A percentile compares a stretch with the other conserved stretches of the same genome.
Conservation (phyloP, 2,797 vertebrate genomes). For the Neosilurus hyrtlii region DNA sequence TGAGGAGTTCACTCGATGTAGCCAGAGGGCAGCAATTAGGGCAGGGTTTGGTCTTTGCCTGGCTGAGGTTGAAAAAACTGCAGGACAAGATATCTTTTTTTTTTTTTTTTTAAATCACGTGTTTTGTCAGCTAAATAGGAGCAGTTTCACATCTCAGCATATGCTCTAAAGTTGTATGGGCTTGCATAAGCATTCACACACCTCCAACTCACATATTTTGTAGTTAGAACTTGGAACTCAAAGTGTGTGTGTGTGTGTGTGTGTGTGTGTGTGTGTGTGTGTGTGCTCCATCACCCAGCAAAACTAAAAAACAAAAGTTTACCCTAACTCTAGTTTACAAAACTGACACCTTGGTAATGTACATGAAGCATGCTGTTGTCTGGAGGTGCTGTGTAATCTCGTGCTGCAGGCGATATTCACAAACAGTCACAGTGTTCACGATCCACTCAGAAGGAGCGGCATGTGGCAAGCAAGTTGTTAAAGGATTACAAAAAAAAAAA, state of each 20-base stretch:
- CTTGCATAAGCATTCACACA: not conserved
- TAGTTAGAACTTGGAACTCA: not conserved
- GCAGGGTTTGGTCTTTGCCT: constrained; percentile 16
- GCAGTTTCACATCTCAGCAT: not conserved
- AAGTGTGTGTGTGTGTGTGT: not conserved
- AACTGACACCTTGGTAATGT: constrained; percentile 28
- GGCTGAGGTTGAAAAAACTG: constrained; percentile 35
- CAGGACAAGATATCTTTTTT: not conserved
- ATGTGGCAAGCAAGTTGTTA: not conserved
- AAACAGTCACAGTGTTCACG: not conserved
- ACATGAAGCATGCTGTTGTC: constrained; percentile 29
- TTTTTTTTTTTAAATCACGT: not conserved
- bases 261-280: no score
- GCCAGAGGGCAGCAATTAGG: constrained; percentile 29
- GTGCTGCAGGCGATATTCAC: constrained; percentile 11
- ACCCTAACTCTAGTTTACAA: constrained; percentile 19
- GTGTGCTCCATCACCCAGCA: constrained; percentile 25
- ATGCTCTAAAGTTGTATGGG: not conserved
- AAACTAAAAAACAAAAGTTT: not conserved
- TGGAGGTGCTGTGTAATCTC: constrained; percentile 4
- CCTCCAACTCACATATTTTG: not conserved
- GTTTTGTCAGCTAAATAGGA: not conserved
- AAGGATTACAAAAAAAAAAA: not conserved
- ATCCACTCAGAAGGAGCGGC: not conserved
- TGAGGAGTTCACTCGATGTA: constrained; percentile 50